Evolutionary conservation across 2,113 vertebrate species (phyloP).

Genomic region (Gallinago jamesoni): DNA sequence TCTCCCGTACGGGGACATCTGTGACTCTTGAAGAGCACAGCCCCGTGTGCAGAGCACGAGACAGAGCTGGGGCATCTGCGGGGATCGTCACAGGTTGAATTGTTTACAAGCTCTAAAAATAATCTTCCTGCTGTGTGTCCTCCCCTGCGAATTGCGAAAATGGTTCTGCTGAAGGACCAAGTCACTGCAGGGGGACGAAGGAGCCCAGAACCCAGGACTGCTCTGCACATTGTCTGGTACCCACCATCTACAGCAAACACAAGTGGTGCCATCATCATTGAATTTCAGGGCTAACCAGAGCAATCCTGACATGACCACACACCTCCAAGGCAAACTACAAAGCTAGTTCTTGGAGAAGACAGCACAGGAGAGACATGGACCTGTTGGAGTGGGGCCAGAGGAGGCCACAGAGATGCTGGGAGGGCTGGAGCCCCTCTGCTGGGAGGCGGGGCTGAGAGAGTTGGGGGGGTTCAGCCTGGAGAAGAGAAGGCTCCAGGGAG

Average conservation of each 20-base stretch:
- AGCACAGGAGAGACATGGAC: neutral
- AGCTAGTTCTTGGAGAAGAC: neutral
- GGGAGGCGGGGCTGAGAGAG: neutral
- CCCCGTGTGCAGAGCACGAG: neutral
- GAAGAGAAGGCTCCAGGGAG: neutral
- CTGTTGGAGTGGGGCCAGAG: neutral
- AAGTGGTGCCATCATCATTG: neutral
- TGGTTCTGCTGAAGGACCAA: neutral
- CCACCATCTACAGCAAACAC: neutral
- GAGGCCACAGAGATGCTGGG: neutral
- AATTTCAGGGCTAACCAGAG: neutral
- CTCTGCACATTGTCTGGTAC: neutral
- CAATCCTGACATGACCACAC: neutral
- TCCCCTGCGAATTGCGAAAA: rapidly evolving
- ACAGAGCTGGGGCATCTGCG: neutral
- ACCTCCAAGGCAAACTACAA: neutral
- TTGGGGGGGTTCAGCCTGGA: neutral
- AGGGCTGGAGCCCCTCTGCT: neutral
- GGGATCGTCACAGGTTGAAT: neutral
- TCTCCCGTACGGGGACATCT: rapidly evolving
- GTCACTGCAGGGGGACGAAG: rapidly evolving
- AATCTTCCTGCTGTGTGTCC: rapidly evolving
- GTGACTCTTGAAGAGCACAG: neutral
- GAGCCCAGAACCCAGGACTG: neutral
- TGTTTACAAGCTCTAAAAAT: neutral